These are phyloP conservation scores for Paramormyrops hopkinsi DNA, from an alignment of 2,797 vertebrate species.

Conservation along the genomic window DNA sequence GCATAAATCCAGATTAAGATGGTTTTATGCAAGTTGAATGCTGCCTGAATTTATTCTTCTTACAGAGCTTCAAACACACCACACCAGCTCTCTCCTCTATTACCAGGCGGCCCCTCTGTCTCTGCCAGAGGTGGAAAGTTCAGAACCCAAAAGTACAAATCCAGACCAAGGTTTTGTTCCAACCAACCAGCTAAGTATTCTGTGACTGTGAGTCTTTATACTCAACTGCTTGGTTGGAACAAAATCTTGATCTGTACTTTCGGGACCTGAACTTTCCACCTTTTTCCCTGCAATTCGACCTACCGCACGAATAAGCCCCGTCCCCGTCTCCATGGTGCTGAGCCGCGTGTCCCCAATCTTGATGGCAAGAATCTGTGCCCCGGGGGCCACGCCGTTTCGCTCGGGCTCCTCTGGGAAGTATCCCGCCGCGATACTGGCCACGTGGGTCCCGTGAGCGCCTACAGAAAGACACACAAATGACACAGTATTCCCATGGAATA, in stretches of 20 bases:
- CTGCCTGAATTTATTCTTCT: neutral
- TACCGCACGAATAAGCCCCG: constrained; percentile 83
- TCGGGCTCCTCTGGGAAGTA: constrained; percentile 92
- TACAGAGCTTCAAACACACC: neutral
- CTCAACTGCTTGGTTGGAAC: neutral
- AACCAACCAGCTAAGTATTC: neutral
- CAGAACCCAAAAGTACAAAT: neutral
- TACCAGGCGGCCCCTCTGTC: neutral
- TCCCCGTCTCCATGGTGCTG: constrained; percentile 98
- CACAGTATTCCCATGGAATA: neutral
- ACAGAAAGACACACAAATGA: constrained; percentile 8
- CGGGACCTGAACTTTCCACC: neutral
- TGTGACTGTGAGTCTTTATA: neutral
- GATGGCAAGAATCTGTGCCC: constrained; percentile 89
- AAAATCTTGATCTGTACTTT: neutral
- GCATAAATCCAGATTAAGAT: neutral
- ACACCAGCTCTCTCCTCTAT: neutral
- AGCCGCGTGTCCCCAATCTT: constrained; percentile 97
- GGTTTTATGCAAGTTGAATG: neutral
- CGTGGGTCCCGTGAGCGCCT: constrained; percentile 97
- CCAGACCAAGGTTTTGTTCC: neutral
- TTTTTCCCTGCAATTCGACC: neutral
- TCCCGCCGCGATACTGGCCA: constrained; percentile 93
- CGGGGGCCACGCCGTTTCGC: constrained; percentile 88
- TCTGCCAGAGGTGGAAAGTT: neutral